Percentiles rank a stretch among this genome's conserved stretches.
Conservation (phyloP, 2,113 vertebrate species). For the Platysteira castanea region DNA sequence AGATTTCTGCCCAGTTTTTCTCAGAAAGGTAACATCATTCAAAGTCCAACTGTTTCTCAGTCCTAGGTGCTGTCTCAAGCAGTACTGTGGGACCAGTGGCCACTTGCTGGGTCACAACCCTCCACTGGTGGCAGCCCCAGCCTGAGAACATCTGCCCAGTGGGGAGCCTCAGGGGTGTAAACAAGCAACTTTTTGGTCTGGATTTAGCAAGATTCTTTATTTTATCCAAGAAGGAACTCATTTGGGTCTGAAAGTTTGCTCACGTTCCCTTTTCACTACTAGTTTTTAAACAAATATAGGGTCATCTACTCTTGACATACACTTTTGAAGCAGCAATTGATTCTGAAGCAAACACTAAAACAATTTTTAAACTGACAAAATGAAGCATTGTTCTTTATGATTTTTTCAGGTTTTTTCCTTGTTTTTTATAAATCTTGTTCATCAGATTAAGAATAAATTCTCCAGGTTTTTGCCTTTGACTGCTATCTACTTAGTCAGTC, state of each 20-base stretch:
- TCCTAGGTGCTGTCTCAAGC: not conserved
- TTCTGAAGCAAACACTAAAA: not conserved
- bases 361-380: not conserved
- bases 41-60: not conserved
- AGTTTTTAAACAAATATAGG: not conserved
- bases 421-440: not conserved
- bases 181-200: not conserved
- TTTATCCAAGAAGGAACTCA: not conserved
- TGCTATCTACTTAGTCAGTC: not conserved
- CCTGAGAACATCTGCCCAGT: not conserved
- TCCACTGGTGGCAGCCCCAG: not conserved
- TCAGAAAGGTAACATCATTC: not conserved
- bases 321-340: not conserved
- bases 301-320: not conserved
- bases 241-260: not conserved
- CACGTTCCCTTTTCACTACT: not conserved
- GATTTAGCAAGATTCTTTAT: not conserved
- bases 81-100: not conserved
- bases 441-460: not conserved
- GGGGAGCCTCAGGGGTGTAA: not conserved
- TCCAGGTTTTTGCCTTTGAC: not conserved
- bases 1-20: not conserved
- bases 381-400: not conserved
- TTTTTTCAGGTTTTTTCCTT: not conserved
- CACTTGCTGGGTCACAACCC: not conserved